Conservation (phyloP, 2,113 vertebrate genomes). For the Irena cyanogastra region DNA sequence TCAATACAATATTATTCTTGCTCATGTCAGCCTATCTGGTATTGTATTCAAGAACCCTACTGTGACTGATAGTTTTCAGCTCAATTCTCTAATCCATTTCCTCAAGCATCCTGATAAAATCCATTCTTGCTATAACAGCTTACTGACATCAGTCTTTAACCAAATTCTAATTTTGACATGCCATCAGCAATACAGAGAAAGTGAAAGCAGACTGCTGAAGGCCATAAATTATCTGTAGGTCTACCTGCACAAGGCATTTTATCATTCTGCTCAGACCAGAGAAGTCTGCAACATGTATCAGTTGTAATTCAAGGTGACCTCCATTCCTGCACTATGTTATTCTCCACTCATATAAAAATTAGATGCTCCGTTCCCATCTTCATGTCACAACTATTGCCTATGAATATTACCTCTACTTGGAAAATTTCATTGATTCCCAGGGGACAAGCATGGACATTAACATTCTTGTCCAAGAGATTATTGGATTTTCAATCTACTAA, state of each 20-base stretch:
- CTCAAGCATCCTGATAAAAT: not conserved
- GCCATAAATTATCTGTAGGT: not conserved
- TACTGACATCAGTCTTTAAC: not conserved
- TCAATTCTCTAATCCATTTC: not conserved
- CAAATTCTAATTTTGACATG: not conserved
- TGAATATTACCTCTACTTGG: not conserved
- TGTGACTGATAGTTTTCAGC: not conserved
- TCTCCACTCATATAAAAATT: not conserved
- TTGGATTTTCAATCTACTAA: slow-evolving; percentile 14
- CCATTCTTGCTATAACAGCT: not conserved
- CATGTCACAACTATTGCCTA: not conserved
- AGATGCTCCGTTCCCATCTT: not conserved
- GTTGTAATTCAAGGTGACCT: slow-evolving; percentile 15
- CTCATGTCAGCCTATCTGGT: not conserved
- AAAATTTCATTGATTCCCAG: slow-evolving; percentile 11
- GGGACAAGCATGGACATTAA: not conserved
- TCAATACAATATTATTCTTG: not conserved
- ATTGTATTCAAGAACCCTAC: not conserved
- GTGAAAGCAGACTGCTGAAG: not conserved
- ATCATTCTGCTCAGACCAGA: not conserved
- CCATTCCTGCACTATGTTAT: not conserved
- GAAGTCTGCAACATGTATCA: not conserved
- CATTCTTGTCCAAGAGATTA: slow-evolving; percentile 7
- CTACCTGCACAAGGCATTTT: not conserved
- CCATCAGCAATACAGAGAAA: not conserved